phyloP scores from a whole-genome alignment of 1,140 invertebrate species.

The Theocolax elegans region DNA sequence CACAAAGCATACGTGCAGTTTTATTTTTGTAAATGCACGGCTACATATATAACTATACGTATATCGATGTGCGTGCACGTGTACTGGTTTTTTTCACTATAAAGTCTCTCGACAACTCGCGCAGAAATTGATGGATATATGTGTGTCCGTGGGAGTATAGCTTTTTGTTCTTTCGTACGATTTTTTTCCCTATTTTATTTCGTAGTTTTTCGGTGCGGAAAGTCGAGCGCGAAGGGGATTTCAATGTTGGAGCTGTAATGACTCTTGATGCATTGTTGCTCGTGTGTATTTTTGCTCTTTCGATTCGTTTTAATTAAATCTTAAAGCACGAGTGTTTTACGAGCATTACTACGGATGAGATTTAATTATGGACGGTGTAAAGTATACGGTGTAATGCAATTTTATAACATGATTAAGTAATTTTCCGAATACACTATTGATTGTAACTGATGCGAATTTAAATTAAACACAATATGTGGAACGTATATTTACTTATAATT shows the following conservation, averaged over 20 bases:
- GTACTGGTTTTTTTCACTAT: background rate
- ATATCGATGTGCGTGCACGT: background rate
- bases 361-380: too few species aligned
- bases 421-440: conserved; percentile 1
- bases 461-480: too few species aligned
- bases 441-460: background rate
- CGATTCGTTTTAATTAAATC: too few species aligned
- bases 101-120: conserved; percentile 3
- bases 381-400: background rate
- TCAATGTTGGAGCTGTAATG: background rate
- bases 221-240: background rate
- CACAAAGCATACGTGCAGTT: conserved; percentile 1
- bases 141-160: background rate
- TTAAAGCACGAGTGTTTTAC: too few species aligned
- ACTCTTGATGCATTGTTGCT: background rate
- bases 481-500: too few species aligned
- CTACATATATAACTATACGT: background rate
- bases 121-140: conserved; percentile 24
- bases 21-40: conserved; percentile 17
- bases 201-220: background rate
- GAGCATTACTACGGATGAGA: too few species aligned
- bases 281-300: background rate
- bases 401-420: conserved; percentile 1
- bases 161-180: background rate
- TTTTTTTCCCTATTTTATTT: background rate